A percentile compares a stretch with the other conserved stretches of the same genome.
phyloP scores from a whole-genome alignment of 2,888 invertebrate genomes.

The Amorpha juglandis region DNA sequence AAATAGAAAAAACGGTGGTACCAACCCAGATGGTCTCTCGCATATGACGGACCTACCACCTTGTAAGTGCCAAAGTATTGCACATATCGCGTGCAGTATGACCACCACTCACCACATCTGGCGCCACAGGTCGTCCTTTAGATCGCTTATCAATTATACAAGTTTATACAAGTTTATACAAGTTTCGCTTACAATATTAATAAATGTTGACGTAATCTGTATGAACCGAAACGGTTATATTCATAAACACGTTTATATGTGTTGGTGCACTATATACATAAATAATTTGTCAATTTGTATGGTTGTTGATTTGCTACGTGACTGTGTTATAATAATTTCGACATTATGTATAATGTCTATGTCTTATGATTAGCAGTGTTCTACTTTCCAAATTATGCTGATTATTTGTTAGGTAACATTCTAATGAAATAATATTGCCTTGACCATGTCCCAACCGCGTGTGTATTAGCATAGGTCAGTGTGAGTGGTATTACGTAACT shows the following conservation, averaged over 20 bases:
- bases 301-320: background rate
- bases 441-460: background rate
- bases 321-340: background rate
- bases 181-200: background rate
- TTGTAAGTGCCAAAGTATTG: too few species aligned
- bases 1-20: too few species aligned
- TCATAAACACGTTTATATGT: background rate
- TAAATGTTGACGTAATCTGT: background rate
- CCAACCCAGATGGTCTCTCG: too few species aligned
- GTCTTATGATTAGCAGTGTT: background rate
- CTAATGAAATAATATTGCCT: background rate
- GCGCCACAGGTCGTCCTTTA: too few species aligned
- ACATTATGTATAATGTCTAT: background rate
- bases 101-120: too few species aligned
- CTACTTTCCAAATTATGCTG: background rate
- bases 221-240: background rate
- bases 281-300: background rate
- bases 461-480: slow-evolving; percentile 1
- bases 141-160: too few species aligned
- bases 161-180: too few species aligned
- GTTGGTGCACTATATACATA: background rate
- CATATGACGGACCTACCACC: too few species aligned
- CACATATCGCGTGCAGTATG: too few species aligned
- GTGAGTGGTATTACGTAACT: background rate
- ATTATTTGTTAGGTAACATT: background rate